Percentiles rank a stretch among this genome's conserved stretches.
Evolutionary conservation across 2,888 invertebrate genomes (phyloP).

Genomic region (Encarsia formosa): DNA sequence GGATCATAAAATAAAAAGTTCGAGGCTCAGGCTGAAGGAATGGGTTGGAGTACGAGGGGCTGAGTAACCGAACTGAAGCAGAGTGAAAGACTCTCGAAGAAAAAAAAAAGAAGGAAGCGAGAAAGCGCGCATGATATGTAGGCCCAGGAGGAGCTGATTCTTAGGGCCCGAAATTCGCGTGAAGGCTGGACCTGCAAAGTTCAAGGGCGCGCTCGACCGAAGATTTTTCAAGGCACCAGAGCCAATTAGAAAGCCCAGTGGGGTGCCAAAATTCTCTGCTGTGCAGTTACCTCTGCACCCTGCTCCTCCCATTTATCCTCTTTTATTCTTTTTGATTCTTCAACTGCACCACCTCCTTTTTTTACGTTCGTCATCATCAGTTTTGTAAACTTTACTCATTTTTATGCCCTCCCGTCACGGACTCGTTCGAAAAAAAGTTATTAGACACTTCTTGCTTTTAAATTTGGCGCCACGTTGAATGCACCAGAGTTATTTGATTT

Average conservation of each 20-base stretch:
- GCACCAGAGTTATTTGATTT: too few relatives aligned
- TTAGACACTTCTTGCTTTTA: too few relatives aligned
- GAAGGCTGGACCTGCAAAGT: constrained; percentile 26
- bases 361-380: background rate
- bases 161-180: too few relatives aligned
- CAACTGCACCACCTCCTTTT: background rate
- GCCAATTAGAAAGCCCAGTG: constrained; percentile 49
- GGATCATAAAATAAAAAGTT: too few relatives aligned
- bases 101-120: background rate
- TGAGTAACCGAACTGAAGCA: too few relatives aligned
- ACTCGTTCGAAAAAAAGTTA: too few relatives aligned
- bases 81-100: background rate
- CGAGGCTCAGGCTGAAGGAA: too few relatives aligned
- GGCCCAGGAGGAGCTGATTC: background rate
- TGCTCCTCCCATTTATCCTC: constrained; percentile 19
- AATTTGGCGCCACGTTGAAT: too few relatives aligned
- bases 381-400: background rate
- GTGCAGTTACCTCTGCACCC: constrained; percentile 29
- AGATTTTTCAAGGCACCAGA: constrained; percentile 39
- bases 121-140: background rate
- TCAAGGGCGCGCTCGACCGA: constrained; percentile 44
- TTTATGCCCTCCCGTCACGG: too few relatives aligned
- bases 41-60: too few relatives aligned
- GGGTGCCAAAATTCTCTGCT: constrained; percentile 47
- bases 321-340: background rate